Base-by-base conservation (phyloP, 1,140 invertebrate species). In the Drosophila watanabei region DNA sequence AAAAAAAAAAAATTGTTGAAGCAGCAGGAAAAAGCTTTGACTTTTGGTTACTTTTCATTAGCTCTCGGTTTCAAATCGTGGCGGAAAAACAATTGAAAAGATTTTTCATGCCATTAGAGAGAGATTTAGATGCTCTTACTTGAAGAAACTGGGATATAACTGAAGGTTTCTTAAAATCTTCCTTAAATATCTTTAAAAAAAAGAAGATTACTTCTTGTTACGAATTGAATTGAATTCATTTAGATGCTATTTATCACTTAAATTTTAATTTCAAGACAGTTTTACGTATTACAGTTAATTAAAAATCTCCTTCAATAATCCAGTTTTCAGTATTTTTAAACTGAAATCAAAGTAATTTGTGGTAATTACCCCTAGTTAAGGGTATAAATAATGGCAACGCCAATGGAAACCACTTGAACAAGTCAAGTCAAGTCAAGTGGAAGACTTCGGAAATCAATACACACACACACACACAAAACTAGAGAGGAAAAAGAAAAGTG, bases 381-480 rank as follows among this genome's bases (percentile, higher is more conserved):
- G 75, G 75, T 77, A 78, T 78, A 61, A 73, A 73, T 69, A 79
- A 80, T 52, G 71, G 77, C 75, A 79, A 71, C 49, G 62, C 75
- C 59, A 58, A 52, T 62, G 63, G 57, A 63, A 80, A 75, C 75
- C 71, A 86, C 86, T 90, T 90, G 80, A 88, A 63, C 57, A 77
- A 90, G 79, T 78, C 75, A 73, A 80, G 45, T 58, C 77, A 75
- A 77, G 63, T 66, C 72, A 80, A 90, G 87, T 77, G 76, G 63
- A 90, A 91, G 82, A 63, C 72, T 68, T 73, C 73, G 75, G 78
- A 89, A 89, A 89, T 89, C 86, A 90, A 89, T 90, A 90, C 79
- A 80, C 64, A 54, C 33, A 80, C 64, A 54, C 33, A 69, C 37
- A 70, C 46, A 71, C 37, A 51, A 41, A 35, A 46, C 30, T 39